phyloP scores from a whole-genome alignment of 1,140 invertebrate genomes.

The Danaus melanippus region DNA sequence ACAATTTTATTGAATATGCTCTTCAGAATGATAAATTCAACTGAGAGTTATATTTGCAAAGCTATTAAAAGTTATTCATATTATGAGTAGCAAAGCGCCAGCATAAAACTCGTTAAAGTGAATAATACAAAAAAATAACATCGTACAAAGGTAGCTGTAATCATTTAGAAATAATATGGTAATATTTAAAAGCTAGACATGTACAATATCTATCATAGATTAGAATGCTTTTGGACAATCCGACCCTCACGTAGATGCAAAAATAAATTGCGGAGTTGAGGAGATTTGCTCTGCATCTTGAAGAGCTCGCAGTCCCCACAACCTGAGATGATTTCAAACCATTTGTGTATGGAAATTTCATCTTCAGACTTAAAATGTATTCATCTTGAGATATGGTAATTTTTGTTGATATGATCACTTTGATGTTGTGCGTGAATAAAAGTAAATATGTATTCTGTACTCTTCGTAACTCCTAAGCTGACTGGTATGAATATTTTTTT shows the following conservation, averaged over 20 bases:
- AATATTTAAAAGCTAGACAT: conserved; percentile 11
- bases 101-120: too few species aligned
- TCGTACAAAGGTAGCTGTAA: neutral
- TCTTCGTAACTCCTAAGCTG: too few species aligned
- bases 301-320: conserved; percentile 6
- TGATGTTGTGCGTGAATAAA: too few species aligned
- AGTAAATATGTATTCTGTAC: too few species aligned
- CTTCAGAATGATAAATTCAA: too few species aligned
- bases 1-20: too few species aligned
- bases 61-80: too few species aligned
- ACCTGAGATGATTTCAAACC: neutral
- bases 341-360: conserved; percentile 3
- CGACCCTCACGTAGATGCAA: conserved; percentile 23
- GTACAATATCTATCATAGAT: conserved; percentile 13
- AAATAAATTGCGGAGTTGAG: conserved; percentile 21
- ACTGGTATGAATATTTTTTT: too few species aligned
- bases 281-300: conserved; percentile 16
- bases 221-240: conserved; percentile 8
- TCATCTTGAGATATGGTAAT: too few species aligned
- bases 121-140: neutral
- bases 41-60: too few species aligned
- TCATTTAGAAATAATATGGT: conserved; percentile 4
- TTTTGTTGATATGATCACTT: too few species aligned
- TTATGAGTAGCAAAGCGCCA: too few species aligned
- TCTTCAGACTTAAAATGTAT: conserved; percentile 12